Evolutionary conservation across 2,797 vertebrate genomes (phyloP).

Genomic region (Hypotaenidia okinawae): DNA sequence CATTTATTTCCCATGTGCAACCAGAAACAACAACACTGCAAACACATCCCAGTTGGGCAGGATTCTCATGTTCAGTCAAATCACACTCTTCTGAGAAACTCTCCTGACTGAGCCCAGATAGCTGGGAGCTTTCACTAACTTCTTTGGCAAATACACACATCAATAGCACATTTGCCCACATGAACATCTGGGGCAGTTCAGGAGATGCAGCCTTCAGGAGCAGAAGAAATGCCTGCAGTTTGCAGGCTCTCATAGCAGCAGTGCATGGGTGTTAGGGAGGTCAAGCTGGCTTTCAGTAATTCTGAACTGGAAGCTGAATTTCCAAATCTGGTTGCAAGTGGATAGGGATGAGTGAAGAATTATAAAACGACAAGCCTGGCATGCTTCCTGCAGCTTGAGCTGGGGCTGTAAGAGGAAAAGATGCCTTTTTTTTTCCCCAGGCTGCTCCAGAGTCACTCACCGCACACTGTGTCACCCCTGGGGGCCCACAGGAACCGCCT

Average conservation of each 20-base stretch:
- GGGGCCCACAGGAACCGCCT: not conserved
- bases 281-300: not conserved
- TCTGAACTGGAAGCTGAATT: not conserved
- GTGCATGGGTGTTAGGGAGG: fast-evolving
- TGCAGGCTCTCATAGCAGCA: not conserved
- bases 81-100: not conserved
- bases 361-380: fast-evolving
- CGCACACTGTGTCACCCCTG: fast-evolving
- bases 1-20: fast-evolving
- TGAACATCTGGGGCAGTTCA: not conserved
- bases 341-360: fast-evolving
- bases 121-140: not conserved
- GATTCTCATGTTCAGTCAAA: not conserved
- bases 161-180: not conserved
- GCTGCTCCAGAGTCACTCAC: not conserved
- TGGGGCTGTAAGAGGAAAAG: not conserved
- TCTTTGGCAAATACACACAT: not conserved
- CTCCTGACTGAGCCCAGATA: not conserved
- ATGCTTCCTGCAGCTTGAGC: not conserved
- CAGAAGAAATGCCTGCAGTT: not conserved
- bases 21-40: not conserved
- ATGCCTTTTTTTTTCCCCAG: not conserved
- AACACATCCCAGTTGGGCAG: not conserved
- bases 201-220: not conserved
- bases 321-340: not conserved